Conservation (phyloP, 2,888 invertebrate species). For the Pterostichus niger region DNA sequence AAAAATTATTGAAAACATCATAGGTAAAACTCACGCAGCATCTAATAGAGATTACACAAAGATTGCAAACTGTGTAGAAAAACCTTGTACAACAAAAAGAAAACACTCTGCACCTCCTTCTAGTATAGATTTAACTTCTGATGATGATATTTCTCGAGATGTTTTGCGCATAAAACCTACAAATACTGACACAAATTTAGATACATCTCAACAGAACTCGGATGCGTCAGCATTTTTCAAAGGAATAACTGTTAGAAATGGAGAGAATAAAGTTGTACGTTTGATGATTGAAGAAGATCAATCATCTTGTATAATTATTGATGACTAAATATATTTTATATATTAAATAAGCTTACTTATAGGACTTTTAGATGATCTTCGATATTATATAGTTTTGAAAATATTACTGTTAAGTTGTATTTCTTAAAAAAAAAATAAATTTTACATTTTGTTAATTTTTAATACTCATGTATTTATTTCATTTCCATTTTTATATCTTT, state of each 20-base stretch:
- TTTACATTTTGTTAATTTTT: not conserved
- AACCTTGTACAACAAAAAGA: not conserved
- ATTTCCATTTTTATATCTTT: slow-evolving; percentile 59
- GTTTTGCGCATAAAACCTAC: not conserved
- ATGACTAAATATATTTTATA: not conserved
- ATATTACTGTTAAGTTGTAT: not conserved
- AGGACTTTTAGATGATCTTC: too few relatives aligned
- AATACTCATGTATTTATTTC: slow-evolving; percentile 40
- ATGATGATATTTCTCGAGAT: not conserved
- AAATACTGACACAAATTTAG: not conserved
- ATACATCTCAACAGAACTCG: not conserved
- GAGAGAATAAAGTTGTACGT: not conserved
- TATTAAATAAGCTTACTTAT: not conserved
- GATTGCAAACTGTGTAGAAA: not conserved
- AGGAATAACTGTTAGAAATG: not conserved
- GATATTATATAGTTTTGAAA: not conserved
- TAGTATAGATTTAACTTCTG: not conserved
- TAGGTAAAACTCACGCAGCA: too few relatives aligned
- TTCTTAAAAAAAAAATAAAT: slow-evolving; percentile 23
- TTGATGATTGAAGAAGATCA: not conserved
- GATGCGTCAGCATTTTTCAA: not conserved
- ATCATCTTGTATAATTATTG: slow-evolving; percentile 4
- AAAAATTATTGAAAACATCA: too few relatives aligned
- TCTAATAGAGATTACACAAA: not conserved
- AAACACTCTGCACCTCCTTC: not conserved